These are phyloP conservation scores for Ginglymostoma cirratum DNA, from an alignment of 2,113 vertebrate species.

Conservation along the genomic window DNA sequence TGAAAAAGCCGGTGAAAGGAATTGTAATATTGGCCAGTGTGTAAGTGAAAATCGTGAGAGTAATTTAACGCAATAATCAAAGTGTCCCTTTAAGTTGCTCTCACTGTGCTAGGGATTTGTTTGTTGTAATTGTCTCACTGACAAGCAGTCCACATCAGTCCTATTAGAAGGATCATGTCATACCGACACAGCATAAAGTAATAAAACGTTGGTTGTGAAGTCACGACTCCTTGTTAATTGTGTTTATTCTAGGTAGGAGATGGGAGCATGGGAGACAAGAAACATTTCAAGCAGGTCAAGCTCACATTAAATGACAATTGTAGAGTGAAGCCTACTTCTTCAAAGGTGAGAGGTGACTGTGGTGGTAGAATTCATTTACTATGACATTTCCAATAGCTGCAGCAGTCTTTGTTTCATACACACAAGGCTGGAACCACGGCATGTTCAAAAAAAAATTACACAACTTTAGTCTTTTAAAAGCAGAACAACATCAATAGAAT, in stretches of 20 bases:
- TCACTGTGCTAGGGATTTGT: too few relatives aligned
- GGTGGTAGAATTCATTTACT: conserved; percentile 30
- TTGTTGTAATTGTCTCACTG: background rate
- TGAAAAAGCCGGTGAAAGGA: background rate
- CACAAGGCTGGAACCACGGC: conserved; percentile 13
- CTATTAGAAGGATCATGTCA: background rate
- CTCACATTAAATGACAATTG: conserved; percentile 28
- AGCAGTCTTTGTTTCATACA: conserved; percentile 22
- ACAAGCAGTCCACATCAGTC: background rate
- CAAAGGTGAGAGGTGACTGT: background rate
- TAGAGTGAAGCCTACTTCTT: background rate
- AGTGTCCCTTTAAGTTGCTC: background rate
- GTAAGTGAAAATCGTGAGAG: background rate
- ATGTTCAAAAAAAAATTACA: conserved; percentile 18
- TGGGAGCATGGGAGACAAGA: background rate
- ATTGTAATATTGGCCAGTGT: background rate
- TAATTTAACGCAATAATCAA: background rate
- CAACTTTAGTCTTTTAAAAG: conserved; percentile 32
- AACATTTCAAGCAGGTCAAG: conserved; percentile 14
- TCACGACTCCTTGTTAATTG: conserved; percentile 9
- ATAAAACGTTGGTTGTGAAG: background rate
- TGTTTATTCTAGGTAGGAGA: conserved; percentile 19
- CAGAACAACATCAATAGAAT: conserved; percentile 33
- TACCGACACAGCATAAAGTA: background rate
- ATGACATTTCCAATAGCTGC: conserved; percentile 18